Evolutionary conservation across 1,140 invertebrate species (phyloP), one percentile per base, ranked within the genome.

Genomic region (Dysdera silvatica): DNA sequence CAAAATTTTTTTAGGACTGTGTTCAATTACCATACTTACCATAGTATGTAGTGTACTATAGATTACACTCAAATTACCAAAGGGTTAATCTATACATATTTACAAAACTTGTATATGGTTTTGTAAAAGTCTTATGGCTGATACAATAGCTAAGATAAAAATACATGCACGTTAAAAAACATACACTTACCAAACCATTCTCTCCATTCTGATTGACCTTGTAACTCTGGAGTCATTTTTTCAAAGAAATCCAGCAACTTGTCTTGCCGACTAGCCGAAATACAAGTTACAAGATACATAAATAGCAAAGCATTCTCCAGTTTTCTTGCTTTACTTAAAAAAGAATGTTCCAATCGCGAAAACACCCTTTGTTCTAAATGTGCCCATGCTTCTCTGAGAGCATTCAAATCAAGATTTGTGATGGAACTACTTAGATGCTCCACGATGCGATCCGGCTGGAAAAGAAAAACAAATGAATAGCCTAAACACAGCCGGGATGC

Each of bases 111-210:
- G n/a, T n/a, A n/a, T n/a, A n/a, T n/a, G n/a, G n/a, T n/a, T n/a
- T n/a, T n/a, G n/a, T n/a, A n/a, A n/a, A n/a, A n/a, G n/a, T n/a
- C n/a, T n/a, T n/a, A n/a, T n/a, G n/a, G n/a, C n/a, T n/a, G n/a
- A n/a, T n/a, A n/a, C n/a, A n/a, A 45, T 20, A n/a, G 35, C 10
- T 10, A 33, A 33, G 1, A 41, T 29, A 14, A 41, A 41, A 55
- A 16, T 29, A 10, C 31, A 55, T 53, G 2, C 8, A 23, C 12
- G 23, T 18, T 32, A 35, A 52, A 52, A 18, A 66, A 71, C 47
- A 57, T 69, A 61, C 49, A 78, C 84, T 81, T 84, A 96, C 92
- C 87, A 80, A 96, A 97, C 94, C 94, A 98, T 70, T 97, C 94
- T 73, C 87, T 94, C 91, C 94, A 98, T 73, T 95, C 92, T 54